Percentiles rank a stretch among this genome's conserved stretches.
Evolutionary conservation across 1,140 invertebrate genomes (phyloP).

Genomic region (Drusus annulatus): DNA sequence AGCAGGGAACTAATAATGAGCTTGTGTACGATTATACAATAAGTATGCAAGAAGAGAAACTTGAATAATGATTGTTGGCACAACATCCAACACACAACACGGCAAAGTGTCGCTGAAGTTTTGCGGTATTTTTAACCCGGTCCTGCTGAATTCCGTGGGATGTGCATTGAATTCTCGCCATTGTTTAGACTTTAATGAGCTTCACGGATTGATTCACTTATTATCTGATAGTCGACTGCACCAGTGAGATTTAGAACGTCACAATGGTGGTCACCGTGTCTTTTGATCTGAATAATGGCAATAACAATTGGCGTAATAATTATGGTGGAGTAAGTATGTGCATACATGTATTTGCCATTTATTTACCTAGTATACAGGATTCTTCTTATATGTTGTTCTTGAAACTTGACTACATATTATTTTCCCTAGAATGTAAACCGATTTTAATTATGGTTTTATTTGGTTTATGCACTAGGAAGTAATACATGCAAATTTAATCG

Average conservation of each 20-base stretch:
- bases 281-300: constrained; percentile 16
- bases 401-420: too few relatives aligned
- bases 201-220: background rate
- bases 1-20: background rate
- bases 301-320: constrained; percentile 24
- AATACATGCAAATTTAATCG: too few relatives aligned
- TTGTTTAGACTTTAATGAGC: constrained; percentile 9
- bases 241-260: background rate
- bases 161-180: background rate
- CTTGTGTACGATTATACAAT: constrained; percentile 17
- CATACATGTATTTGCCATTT: background rate
- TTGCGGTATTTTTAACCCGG: constrained; percentile 33
- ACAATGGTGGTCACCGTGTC: constrained; percentile 30
- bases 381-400: background rate
- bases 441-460: too few relatives aligned
- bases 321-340: constrained; percentile 22
- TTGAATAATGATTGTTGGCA: constrained; percentile 12
- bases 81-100: background rate
- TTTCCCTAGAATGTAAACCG: too few relatives aligned
- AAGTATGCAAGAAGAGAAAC: background rate
- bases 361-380: background rate
- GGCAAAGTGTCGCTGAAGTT: constrained; percentile 3
- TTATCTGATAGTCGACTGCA: background rate
- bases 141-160: constrained; percentile 17
- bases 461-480: too few relatives aligned